Conservation (phyloP, 2,113 vertebrate species). For the Synchiropus splendidus region DNA sequence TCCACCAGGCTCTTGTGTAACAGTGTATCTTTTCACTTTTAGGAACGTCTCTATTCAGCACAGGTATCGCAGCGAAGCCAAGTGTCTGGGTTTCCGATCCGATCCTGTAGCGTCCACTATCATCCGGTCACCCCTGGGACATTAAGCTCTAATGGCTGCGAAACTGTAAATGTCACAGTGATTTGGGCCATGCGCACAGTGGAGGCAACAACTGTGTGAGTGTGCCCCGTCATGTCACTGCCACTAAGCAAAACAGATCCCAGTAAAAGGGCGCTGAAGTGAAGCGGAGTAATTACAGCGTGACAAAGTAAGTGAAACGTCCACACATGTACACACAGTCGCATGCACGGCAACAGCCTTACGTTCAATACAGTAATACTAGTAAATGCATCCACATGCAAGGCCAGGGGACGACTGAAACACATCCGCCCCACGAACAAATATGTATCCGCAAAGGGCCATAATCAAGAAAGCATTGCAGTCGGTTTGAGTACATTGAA, state of each 20-base stretch:
- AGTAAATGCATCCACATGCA: background rate
- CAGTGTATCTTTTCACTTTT: background rate
- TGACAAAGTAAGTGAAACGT: conserved; percentile 22
- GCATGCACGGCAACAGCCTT: background rate
- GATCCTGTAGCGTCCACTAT: conserved; percentile 27
- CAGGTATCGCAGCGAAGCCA: conserved; percentile 5
- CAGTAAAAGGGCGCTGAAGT: conserved; percentile 46
- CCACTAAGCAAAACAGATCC: conserved; percentile 28
- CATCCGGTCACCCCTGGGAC: conserved; percentile 29
- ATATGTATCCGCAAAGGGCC: no score
- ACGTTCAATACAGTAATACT: background rate
- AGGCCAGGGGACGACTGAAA: background rate
- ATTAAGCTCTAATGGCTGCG: conserved; percentile 52
- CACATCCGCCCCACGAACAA: no score
- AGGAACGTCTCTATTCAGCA: background rate
- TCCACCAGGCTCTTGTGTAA: conserved; percentile 8
- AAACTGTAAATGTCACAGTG: conserved; percentile 66
- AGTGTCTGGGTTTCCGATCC: conserved; percentile 26
- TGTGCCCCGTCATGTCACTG: conserved; percentile 29
- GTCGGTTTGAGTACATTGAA: no score
- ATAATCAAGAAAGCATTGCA: no score
- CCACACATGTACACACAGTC: conserved; percentile 10
- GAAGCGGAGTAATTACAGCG: conserved; percentile 48
- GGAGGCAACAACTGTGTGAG: conserved; percentile 1
- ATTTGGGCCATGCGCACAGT: conserved; percentile 36